Percentiles rank a stretch among this genome's conserved stretches.
Evolutionary conservation across 1,140 invertebrate species (phyloP).

Genomic region (Lepidurus packardi): DNA sequence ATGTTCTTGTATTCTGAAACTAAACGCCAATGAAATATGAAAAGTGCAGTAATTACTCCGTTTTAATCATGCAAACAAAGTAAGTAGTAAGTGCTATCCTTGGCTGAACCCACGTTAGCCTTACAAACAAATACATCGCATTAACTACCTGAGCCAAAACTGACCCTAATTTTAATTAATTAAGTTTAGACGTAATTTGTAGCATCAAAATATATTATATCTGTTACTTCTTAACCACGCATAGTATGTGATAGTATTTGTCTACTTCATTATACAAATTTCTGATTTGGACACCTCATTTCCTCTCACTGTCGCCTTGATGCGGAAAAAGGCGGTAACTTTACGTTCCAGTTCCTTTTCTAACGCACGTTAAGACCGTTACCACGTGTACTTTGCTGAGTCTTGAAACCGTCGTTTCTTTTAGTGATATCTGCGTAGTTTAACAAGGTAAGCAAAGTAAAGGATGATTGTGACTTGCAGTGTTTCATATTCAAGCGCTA

Average conservation of each 20-base stretch:
- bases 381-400: not conserved
- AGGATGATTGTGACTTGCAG: too few species aligned
- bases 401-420: too few species aligned
- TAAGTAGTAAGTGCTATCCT: not conserved
- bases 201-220: too few species aligned
- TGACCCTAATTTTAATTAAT: not conserved
- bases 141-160: not conserved
- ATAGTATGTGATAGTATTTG: too few species aligned
- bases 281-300: not conserved
- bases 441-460: too few species aligned
- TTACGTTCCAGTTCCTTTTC: not conserved
- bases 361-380: not conserved
- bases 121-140: not conserved
- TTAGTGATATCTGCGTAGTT: too few species aligned
- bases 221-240: too few species aligned
- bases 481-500: too few species aligned
- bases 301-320: not conserved
- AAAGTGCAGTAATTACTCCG: too few species aligned
- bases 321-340: conserved; percentile 16
- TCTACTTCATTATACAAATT: not conserved
- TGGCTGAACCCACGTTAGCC: not conserved
- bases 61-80: not conserved
- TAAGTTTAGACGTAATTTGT: too few species aligned
- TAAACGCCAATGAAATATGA: too few species aligned
- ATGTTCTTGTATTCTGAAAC: too few species aligned